phyloP scores from a whole-genome alignment of 2,113 vertebrate species.

The Gymnorhina tibicen region DNA sequence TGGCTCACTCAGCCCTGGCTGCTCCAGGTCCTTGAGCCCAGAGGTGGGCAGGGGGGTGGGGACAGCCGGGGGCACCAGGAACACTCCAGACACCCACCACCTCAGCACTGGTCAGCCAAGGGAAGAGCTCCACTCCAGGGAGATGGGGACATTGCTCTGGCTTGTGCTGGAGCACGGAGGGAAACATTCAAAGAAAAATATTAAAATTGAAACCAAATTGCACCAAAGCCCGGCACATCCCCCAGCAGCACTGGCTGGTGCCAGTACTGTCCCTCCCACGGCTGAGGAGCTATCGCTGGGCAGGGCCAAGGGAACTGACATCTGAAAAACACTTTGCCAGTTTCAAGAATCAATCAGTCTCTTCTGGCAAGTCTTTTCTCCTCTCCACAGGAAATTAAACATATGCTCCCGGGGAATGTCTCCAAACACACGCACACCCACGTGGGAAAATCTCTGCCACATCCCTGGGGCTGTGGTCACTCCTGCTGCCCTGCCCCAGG shows the following conservation, averaged over 20 bases:
- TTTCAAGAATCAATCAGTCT: not conserved
- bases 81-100: too few species aligned
- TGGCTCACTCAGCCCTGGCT: not conserved
- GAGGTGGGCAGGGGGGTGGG: not conserved
- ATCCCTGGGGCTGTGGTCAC: fast-evolving
- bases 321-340: not conserved
- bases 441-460: fast-evolving
- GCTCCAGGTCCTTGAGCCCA: not conserved
- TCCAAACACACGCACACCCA: fast-evolving
- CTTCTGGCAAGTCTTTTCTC: not conserved
- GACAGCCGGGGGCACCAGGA: not conserved
- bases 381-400: not conserved
- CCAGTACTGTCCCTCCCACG: not conserved
- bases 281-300: fast-evolving
- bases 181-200: not conserved
- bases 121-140: not conserved
- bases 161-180: not conserved
- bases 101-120: fast-evolving
- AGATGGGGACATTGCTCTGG: not conserved
- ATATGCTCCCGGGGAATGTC: fast-evolving
- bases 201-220: not conserved
- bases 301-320: not conserved
- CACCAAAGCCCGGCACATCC: not conserved
- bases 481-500: not conserved
- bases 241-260: fast-evolving